Conservation (phyloP, 2,113 vertebrate species). For the Lepus timidus region DNA sequence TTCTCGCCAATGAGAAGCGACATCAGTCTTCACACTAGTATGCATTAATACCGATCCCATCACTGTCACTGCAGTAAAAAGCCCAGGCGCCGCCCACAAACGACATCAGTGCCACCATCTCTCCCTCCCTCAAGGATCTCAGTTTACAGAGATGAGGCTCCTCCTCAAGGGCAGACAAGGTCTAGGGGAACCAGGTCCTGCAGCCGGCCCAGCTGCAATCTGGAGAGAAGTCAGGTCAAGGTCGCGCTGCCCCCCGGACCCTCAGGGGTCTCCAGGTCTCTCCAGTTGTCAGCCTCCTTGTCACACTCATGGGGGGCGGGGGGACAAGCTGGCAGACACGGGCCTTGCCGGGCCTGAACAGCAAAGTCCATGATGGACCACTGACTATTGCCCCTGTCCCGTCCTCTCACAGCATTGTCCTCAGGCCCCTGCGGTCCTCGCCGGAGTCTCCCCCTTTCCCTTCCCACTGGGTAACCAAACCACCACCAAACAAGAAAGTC, state of each 20-base stretch:
- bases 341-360: neutral
- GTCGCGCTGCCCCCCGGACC: no score
- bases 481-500: neutral
- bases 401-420: neutral
- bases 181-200: neutral
- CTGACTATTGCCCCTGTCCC: neutral
- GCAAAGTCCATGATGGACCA: neutral
- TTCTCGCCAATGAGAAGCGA: neutral
- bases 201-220: neutral
- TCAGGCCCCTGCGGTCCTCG: neutral
- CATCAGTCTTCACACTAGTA: neutral
- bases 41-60: neutral
- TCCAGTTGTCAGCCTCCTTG: neutral
- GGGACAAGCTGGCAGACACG: neutral
- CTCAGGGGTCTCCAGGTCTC: neutral
- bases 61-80: neutral
- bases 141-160: neutral
- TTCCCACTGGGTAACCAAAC: neutral
- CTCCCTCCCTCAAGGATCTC: neutral
- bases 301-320: neutral
- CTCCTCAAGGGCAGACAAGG: neutral
- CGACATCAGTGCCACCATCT: neutral
- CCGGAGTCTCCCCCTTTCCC: neutral
- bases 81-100: neutral
- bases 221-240: neutral